Evolutionary conservation across 1,140 invertebrate genomes (phyloP).

Genomic region (Ladona fulva): DNA sequence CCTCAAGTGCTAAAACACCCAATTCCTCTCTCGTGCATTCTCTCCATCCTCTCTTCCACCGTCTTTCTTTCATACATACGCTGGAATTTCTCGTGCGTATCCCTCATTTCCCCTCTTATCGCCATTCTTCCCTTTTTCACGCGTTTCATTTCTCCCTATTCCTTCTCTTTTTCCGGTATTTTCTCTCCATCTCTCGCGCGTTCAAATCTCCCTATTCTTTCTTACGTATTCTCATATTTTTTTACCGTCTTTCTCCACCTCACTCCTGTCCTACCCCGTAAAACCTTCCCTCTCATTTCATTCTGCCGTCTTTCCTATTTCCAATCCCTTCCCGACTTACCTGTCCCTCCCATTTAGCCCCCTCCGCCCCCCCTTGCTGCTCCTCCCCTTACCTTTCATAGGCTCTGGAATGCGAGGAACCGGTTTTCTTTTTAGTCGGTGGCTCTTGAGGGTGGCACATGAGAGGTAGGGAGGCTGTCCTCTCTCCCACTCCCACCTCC

Average conservation of each 20-base stretch:
- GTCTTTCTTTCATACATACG: no score
- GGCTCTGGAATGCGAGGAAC: constrained; percentile 1
- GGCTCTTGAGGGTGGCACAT: neutral
- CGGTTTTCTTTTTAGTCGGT: constrained; percentile 9
- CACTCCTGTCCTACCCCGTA: neutral
- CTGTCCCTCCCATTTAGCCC: neutral
- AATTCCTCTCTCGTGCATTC: no score
- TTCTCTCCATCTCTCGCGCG: no score
- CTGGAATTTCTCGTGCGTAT: no score
- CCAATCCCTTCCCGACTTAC: neutral
- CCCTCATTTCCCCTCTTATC: no score
- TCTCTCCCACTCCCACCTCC: neutral
- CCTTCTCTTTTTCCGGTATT: no score
- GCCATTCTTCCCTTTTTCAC: no score
- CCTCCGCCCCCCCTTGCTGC: neutral
- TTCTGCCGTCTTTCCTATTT: constrained; percentile 1
- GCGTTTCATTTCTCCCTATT: no score
- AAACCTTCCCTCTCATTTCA: neutral
- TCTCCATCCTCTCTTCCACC: no score
- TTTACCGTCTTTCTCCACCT: neutral
- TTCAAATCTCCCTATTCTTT: no score
- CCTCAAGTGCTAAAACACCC: no score
- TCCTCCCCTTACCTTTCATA: neutral
- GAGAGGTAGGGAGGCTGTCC: neutral
- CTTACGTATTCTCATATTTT: neutral